Conservation (phyloP, 1,140 invertebrate genomes). For the Bombus polaris region DNA sequence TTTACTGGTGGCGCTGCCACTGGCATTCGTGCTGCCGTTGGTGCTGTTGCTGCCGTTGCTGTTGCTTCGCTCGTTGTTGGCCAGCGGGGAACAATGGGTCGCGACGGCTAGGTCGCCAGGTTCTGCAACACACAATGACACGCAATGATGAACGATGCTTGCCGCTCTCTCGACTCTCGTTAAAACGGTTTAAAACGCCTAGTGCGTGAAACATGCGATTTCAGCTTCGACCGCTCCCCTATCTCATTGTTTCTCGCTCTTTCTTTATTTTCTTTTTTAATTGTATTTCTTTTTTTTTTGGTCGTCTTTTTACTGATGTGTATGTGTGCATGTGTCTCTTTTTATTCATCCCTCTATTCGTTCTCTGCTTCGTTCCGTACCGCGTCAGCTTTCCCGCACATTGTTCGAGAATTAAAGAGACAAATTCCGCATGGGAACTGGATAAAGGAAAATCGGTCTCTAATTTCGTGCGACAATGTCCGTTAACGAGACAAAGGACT, state of each 20-base stretch:
- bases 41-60: conserved; percentile 24
- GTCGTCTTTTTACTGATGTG: not conserved
- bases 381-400: conserved; percentile 44
- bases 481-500: conserved; percentile 71
- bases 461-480: conserved; percentile 75
- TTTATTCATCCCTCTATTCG: not conserved
- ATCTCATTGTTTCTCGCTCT: conserved; percentile 8
- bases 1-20: conserved; percentile 44
- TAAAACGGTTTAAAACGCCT: conserved; percentile 54
- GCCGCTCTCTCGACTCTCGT: conserved; percentile 38
- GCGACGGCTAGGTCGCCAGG: conserved; percentile 79
- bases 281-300: conserved; percentile 1
- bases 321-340: not conserved
- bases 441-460: conserved; percentile 68
- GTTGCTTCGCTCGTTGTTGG: conserved; percentile 53
- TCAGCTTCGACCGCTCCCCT: conserved; percentile 4
- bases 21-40: conserved; percentile 41
- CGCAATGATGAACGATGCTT: conserved; percentile 54
- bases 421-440: conserved; percentile 33
- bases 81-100: conserved; percentile 65
- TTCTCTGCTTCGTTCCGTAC: not conserved
- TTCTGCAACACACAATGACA: conserved; percentile 78
- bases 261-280: not conserved
- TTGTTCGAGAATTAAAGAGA: conserved; percentile 69
- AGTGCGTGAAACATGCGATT: conserved; percentile 46